Base-by-base conservation (phyloP, 2,113 vertebrate genomes). In the Festucalex cinctus region DNA sequence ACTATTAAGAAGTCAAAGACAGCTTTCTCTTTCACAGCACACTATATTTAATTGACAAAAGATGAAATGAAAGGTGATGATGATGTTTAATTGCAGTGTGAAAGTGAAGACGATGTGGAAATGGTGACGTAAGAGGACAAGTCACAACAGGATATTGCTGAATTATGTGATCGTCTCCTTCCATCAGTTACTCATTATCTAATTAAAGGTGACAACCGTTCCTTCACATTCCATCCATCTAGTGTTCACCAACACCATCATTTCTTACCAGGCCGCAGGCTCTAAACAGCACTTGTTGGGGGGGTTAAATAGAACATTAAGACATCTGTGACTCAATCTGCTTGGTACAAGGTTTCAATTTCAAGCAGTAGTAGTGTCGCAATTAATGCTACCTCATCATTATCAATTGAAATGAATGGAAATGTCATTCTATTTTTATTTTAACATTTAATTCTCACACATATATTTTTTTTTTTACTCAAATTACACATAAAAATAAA, bases 141-240 rank as follows among this genome's bases (percentile, higher is more conserved):
- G 86, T 86, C 85, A 88, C 60, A 82, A 88, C 78, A 83, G 80
- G 77, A 85, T 68, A 46, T 74, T 68, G 65, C 61, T 78, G 78
- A 86, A 86, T 82, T 82, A 87, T 85, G 72, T 80, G 71, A 84
- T 87, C 84, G 77, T 87, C 86, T 84, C 74, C 71, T 75, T 83
- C 78, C 69, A 2, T 85, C 79, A 83, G 57, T 65, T 74, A 68
- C 69, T 75, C 71, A 77, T 86, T 78, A 75, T 78, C 63, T 87
- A 86, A 89, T 88, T 87, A 81, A 83, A 82, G 26, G 67, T 82
- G 88, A 69, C 86, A 82, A 44, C 66, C 70, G 35, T 84, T 87
- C 83, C 65, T 85, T 86, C 85, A 80, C 81, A 74, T 84, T 70
- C 37, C 63, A 77, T 83, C 56, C 28, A 58, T 36, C 66, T 73